Evolutionary conservation across 92 coral and sea anemone genomes (phyloP), one percentile per base, ranked within the genome.

Genomic region (Chrysogorgia sp.): DNA sequence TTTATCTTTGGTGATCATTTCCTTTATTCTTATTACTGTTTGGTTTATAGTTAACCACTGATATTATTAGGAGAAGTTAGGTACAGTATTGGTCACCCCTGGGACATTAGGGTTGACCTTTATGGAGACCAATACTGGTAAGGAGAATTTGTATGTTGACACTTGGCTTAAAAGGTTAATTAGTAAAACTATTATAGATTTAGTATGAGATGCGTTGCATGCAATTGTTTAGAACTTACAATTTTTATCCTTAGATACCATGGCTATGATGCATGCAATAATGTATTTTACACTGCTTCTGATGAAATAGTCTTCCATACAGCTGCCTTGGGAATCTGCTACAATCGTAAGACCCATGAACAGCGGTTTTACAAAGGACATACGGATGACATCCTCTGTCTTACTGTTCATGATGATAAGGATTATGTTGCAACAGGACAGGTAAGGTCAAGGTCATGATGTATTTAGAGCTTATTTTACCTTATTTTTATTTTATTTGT

Each of bases 201-300:
- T n/a, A n/a, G n/a, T n/a, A n/a, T n/a, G n/a, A n/a, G n/a, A n/a
- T n/a, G n/a, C n/a, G n/a, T n/a, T n/a, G n/a, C n/a, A n/a, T n/a
- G n/a, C n/a, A n/a, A 66, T 1, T 66, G 24, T 31, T 20, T 29
- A 0, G 8, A 2, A 59, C 2, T 5, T 24, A 26, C 4, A n/a
- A 20, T 13, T 35, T 74, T 26, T 19, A 9, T 12, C n/a, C 71
- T 40, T 87, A 94, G 98, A 83, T 94, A 94, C 83, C 98, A 94
- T 85, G 98, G 98, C 41, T 94, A 94, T 87, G 92, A 94, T 87
- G 97, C 98, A 43, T 94, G 98, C 87, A 94, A 94, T 58, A 94
- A 94, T 63, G 63, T 94, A 57, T 94, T 94, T 79, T 94, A 94
- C 69, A 91, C 96, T 0, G 92, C 90, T 65, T 92, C 98, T 12